Percentiles rank a stretch among this genome's conserved stretches.
phyloP scores from a whole-genome alignment of 2,888 invertebrate species.

The Amiota minor region DNA sequence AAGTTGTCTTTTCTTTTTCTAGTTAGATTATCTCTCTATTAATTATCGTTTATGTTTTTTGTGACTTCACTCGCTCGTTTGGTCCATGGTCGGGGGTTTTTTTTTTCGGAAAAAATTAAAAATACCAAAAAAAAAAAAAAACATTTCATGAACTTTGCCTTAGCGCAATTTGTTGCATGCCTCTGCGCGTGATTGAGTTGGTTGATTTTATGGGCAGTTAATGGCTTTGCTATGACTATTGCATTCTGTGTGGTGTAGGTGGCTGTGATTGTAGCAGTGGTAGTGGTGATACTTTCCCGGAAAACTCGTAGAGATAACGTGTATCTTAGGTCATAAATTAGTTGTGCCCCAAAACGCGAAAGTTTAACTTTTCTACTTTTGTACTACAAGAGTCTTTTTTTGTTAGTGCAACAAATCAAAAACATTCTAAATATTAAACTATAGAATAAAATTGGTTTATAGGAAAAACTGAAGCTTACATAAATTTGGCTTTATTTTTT shows the following conservation, averaged over 20 bases:
- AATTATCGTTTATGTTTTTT: constrained; percentile 57
- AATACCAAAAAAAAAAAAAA: too few species aligned
- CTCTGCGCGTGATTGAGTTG: constrained; percentile 18
- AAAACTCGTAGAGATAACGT: not conserved
- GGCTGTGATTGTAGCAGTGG: not conserved
- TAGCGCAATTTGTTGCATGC: constrained; percentile 17
- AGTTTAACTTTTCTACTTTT: too few species aligned
- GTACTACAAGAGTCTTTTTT: too few species aligned
- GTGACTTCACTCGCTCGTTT: not conserved
- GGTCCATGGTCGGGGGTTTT: constrained; percentile 50
- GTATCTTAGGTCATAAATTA: constrained; percentile 14
- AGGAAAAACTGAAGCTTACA: too few species aligned
- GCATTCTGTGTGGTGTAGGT: not conserved
- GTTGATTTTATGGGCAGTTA: constrained; percentile 14
- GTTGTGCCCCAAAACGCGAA: too few species aligned
- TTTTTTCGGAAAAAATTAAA: constrained; percentile 25
- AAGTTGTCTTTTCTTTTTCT: not conserved
- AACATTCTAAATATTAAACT: too few species aligned
- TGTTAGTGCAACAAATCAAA: too few species aligned
- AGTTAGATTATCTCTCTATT: constrained; percentile 63
- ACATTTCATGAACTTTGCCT: constrained; percentile 3
- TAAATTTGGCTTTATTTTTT: too few species aligned
- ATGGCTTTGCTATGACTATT: not conserved
- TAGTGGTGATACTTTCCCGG: not conserved
- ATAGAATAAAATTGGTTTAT: too few species aligned